These are phyloP conservation scores for Megamerina dolium DNA, from an alignment of 2,888 invertebrate species.

Conservation along the genomic window DNA sequence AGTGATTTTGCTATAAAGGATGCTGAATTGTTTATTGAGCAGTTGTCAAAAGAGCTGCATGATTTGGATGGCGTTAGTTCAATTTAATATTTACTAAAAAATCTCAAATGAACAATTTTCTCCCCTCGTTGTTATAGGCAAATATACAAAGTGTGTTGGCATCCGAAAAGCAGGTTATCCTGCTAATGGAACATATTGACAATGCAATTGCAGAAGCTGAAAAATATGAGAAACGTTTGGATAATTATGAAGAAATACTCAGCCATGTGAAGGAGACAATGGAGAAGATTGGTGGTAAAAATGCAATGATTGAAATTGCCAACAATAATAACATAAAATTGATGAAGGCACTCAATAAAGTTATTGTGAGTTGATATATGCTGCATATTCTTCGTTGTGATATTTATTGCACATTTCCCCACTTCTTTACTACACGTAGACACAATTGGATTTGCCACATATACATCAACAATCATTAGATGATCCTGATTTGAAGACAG, in stretches of 20 bases:
- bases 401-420: neutral
- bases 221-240: constrained; percentile 65
- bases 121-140: constrained; percentile 49
- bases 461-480: constrained; percentile 62
- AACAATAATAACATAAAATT: constrained; percentile 79
- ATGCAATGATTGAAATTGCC: constrained; percentile 76
- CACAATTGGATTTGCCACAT: constrained; percentile 64
- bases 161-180: constrained; percentile 75
- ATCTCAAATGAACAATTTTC: neutral
- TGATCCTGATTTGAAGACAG: constrained; percentile 66
- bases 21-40: constrained; percentile 73
- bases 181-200: constrained; percentile 72
- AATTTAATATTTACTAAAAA: neutral
- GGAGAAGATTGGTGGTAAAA: constrained; percentile 87
- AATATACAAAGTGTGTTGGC: constrained; percentile 89
- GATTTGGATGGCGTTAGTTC: constrained; percentile 69
- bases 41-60: constrained; percentile 75
- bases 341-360: constrained; percentile 69
- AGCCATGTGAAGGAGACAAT: constrained; percentile 82
- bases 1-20: constrained; percentile 86
- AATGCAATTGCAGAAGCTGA: constrained; percentile 70
- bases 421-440: constrained; percentile 50
- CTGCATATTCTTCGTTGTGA: neutral
- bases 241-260: constrained; percentile 73
- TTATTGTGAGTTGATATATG: constrained; percentile 58